A percentile compares a stretch with the other conserved stretches of the same genome.
phyloP scores from a whole-genome alignment of 53 echinoderm and acorn worm species.

The Hippasteria phrygiana region DNA sequence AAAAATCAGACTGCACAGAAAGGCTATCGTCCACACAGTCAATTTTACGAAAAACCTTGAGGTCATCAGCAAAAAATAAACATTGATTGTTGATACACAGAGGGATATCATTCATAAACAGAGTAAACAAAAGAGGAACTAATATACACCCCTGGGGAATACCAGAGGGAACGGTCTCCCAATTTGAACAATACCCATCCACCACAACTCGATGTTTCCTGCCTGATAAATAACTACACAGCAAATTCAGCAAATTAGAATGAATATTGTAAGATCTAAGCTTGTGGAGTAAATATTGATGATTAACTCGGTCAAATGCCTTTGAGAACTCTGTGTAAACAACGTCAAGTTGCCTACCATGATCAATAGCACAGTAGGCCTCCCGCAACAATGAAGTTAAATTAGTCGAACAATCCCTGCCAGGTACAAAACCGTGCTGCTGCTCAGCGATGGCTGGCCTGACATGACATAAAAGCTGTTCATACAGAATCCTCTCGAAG shows the following conservation, averaged over 20 bases:
- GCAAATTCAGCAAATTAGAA: not conserved
- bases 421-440: not conserved
- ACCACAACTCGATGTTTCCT: not conserved
- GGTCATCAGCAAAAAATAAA: not conserved
- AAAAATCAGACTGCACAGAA: too few relatives aligned
- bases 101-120: not conserved
- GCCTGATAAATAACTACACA: not conserved
- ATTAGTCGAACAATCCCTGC: not conserved
- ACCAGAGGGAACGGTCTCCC: not conserved
- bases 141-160: not conserved
- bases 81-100: not conserved
- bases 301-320: not conserved
- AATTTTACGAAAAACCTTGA: not conserved
- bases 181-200: not conserved
- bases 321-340: not conserved
- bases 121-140: not conserved
- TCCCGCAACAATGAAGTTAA: conserved; percentile 7
- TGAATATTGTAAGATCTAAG: not conserved
- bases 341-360: not conserved
- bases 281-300: not conserved
- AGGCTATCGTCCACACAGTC: too few relatives aligned
- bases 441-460: not conserved
- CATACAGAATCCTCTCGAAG: conserved; percentile 27
- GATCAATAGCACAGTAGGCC: conserved; percentile 12
- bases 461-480: not conserved